Evolutionary conservation across 2,888 invertebrate species (phyloP).

Genomic region (Myathropa florea): DNA sequence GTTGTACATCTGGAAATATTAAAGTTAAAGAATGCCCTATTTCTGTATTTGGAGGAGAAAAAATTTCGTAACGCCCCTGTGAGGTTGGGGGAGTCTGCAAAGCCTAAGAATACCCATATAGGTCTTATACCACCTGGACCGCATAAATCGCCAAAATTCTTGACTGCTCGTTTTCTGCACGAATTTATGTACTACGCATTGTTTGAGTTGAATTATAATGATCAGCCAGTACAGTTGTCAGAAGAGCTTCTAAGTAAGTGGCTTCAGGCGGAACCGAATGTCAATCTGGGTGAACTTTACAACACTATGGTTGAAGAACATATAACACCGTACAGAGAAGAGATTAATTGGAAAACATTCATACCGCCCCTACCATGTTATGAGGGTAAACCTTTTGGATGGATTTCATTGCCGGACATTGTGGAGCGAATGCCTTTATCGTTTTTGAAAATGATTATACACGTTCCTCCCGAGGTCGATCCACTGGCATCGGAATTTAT

Average conservation of each 20-base stretch:
- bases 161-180: conserved; percentile 85
- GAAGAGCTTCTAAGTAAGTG: conserved; percentile 74
- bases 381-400: conserved; percentile 84
- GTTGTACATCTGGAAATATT: conserved; percentile 74
- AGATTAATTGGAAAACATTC: conserved; percentile 87
- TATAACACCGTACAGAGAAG: conserved; percentile 78
- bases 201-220: conserved; percentile 82
- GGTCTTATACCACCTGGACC: conserved; percentile 30
- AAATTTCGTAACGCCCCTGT: conserved; percentile 38
- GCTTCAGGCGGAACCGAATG: conserved; percentile 77
- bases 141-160: conserved; percentile 83
- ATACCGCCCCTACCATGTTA: conserved; percentile 85
- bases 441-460: conserved; percentile 86
- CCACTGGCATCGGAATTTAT: conserved; percentile 83
- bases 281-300: conserved; percentile 82
- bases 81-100: background rate
- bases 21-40: conserved; percentile 75
- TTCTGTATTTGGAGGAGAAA: conserved; percentile 74
- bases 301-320: conserved; percentile 65
- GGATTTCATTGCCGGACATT: conserved; percentile 87
- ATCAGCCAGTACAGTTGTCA: conserved; percentile 72
- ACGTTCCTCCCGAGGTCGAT: conserved; percentile 82
- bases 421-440: conserved; percentile 86
- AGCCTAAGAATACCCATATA: background rate
- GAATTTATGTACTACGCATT: conserved; percentile 87